Base-by-base conservation (phyloP, 2,888 invertebrate species). In the Tridacna crocea region DNA sequence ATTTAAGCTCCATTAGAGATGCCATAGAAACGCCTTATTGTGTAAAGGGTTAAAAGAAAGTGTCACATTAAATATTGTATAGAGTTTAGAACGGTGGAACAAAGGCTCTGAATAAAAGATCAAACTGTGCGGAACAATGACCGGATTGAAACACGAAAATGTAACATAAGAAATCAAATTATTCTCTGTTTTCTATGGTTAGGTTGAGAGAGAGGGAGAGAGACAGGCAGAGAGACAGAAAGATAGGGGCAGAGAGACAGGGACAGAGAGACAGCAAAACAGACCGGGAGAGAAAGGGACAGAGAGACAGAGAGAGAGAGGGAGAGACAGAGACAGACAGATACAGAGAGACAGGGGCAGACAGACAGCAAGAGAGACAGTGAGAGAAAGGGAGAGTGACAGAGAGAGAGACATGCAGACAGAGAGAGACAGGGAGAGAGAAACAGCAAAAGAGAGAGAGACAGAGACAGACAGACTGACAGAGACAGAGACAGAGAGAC, bases 401-500 rank as follows among this genome's bases (percentile, higher is more conserved):
- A 72, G 48, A 73, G 60, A 75, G 47, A 68, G 63, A 75, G 55
- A 58, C 24, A 70, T 48, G 63, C 51, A 73, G 48, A 75, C 19
- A 68, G 63, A 75, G 36, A 58, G 55, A 70, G 63, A 72, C 2
- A 73, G 60, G 72, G 47, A 68, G 51, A 75, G 55, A 58, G 55
- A 70, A 27, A 72, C 51, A 73, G 60, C 70, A 27, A 75, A 46
- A 58, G 58, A 75, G 48, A 72, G 73, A 65, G 65, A 72, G 72
- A 48, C 51, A 36, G 48, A 66, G 72, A 65, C 36, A 76, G 61
- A 76, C 70, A 46, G 47, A 72, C 46, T 48, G 65, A 77, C 48
- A 63, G 65, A 76, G 61, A 76, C 72, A 76, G 63, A 80, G 72
- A 80, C 48, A 81, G 81, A 81, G 60, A 73, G 72, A 48, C 46